Base-by-base conservation (phyloP, 2,888 invertebrate genomes). In the Scaptomyza polygonia region DNA sequence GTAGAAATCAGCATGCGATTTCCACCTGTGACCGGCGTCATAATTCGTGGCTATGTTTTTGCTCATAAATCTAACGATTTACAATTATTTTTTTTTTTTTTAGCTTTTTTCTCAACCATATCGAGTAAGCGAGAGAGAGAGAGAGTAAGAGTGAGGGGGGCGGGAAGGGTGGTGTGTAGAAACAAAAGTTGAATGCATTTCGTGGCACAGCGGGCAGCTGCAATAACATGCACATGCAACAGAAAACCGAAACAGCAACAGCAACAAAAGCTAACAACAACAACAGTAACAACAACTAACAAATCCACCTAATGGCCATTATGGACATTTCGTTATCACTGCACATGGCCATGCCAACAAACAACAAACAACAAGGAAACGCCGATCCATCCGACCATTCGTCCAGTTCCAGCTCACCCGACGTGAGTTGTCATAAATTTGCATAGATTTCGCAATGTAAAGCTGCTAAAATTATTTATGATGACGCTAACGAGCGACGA, bases 401-500 rank as follows among this genome's bases (percentile, higher is more conserved):
- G 42, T 40, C 29, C 45, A 29, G 27, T 27, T 48, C 45, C 49
- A 51, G 48, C 44, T 16, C 39, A 42, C 32, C 21, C 54, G 42
- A 53, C 49, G 43, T 51, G 45, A 68, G 42, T 69, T 49, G 73
- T 80, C 83, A 84, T 88, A 88, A 83, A 86, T 88, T 79, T 84
- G 66, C 88, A 84, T 84, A 73, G 76, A 66, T 80, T 87, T 87
- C 70, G 83, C 80, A 88, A 84, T 67, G 64, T 59, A 68, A 73
- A 78, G 66, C 82, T 67, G 80, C 68, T 73, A 67, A 86, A 79
- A 88, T 88, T 83, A 89, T 89, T 89, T 88, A 89, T 88, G 86
- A 89, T 87, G 77, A 77, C 81, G 79, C 76, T 83, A 88, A 79
- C 89, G 88, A 79, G 88, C 87, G 89, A 77, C 88, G 89, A 89